These are phyloP conservation scores for Chascanopsetta lugubris DNA, from an alignment of 2,113 vertebrate species.

Conservation along the genomic window DNA sequence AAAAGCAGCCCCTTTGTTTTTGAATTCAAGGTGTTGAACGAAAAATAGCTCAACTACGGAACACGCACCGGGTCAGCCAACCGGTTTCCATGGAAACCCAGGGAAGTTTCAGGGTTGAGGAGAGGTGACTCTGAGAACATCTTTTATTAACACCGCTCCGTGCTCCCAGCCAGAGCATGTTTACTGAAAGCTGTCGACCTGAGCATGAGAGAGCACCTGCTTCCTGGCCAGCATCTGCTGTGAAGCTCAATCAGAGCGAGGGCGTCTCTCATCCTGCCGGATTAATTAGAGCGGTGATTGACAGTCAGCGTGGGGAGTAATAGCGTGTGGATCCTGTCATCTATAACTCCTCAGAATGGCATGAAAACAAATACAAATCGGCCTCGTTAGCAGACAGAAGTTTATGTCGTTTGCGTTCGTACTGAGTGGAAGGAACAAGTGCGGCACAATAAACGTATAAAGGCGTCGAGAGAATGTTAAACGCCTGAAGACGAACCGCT, in stretches of 20 bases:
- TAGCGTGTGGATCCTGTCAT: slow-evolving; percentile 16
- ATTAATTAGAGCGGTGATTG: slow-evolving; percentile 51
- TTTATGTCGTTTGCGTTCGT: slow-evolving; percentile 7
- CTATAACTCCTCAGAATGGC: slow-evolving; percentile 20
- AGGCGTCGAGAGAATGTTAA: not conserved
- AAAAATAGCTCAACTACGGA: slow-evolving; percentile 55
- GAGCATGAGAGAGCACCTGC: slow-evolving; percentile 44
- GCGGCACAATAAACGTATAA: slow-evolving; percentile 1
- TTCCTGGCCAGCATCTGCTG: slow-evolving; percentile 35
- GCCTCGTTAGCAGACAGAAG: slow-evolving; percentile 36
- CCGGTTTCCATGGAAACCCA: slow-evolving; percentile 71
- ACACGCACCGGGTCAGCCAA: slow-evolving; percentile 55
- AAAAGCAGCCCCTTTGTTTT: slow-evolving; percentile 45
- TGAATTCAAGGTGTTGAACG: slow-evolving; percentile 65
- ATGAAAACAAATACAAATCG: slow-evolving; percentile 8
- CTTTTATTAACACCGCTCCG: slow-evolving; percentile 68
- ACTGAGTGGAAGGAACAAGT: not conserved
- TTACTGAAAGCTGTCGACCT: slow-evolving; percentile 52
- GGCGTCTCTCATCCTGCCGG: slow-evolving; percentile 15
- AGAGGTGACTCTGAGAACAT: slow-evolving; percentile 61
- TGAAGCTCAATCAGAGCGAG: slow-evolving; percentile 29
- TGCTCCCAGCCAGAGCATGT: slow-evolving; percentile 51
- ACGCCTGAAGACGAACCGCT: not conserved
- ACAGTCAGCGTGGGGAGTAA: slow-evolving; percentile 36
- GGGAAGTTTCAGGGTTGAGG: slow-evolving; percentile 59